Evolutionary conservation across 35 echinoderm and acorn worm genomes (phyloP), one percentile per base, ranked within the genome.

Genomic region (Acanthaster planci): DNA sequence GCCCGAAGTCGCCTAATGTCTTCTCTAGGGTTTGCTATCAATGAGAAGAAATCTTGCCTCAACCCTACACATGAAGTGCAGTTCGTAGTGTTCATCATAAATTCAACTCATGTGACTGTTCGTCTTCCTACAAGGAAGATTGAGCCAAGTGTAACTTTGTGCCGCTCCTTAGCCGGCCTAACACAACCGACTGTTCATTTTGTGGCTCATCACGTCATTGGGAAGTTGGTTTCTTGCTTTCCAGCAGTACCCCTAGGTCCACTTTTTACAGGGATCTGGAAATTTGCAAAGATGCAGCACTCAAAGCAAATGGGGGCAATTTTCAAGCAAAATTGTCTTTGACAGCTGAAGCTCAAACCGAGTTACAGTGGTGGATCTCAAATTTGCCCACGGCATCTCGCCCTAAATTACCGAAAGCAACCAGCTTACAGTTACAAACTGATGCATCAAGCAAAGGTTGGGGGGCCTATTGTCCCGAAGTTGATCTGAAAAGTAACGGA

Each of bases 41-140:
- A 93, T 51, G 60, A 83, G 38, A 67, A 39, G n/a, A 93, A 93
- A 37, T 92, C 92, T 35, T 32, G 80, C 51, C 60, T 89, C 47
- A 26, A 85, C 1, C 92, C 87, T 40, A 22, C 30, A 14, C 60
- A 82, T 38, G 0, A 75, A 81, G 76, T 89, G 14, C 50, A 72
- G 4, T 85, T 85, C 75, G 50, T 89, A 9, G 86, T 86, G 31
- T 93, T 93, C 39, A 60, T 81, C 8, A 68, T 93, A 40, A 57
- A 93, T 47, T 87, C 90, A 12, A 37, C n/a, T 21, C 51, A 76
- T 1, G 87, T 93, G 80, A 77, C 38, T 31, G 67, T 93, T 5
- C 22, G 36, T 15, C n/a, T 84, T 27, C 79, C 67, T 21, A 18
- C 40, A 37, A 34, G 76, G 1, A 92, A 92, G 44, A 52, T 1